Evolutionary conservation across 2,113 vertebrate genomes (phyloP), one percentile per base, ranked within the genome.

Genomic region (Scolopax mira): DNA sequence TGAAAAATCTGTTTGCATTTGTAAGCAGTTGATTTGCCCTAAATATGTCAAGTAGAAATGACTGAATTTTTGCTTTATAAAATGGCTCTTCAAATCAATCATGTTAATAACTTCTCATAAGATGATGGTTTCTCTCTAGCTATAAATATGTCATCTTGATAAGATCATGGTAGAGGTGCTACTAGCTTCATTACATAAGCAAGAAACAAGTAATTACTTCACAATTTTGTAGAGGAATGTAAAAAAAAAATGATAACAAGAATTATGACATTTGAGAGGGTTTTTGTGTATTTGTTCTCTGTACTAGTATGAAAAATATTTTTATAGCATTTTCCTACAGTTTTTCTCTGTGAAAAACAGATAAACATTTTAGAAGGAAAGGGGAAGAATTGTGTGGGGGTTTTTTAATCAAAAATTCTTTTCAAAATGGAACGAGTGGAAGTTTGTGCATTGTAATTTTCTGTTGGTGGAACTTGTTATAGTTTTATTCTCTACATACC

Each of bases 1-100:
- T 72, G 48, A 85, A 66, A 95, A 57, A 0, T 1, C 7, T 41
- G 11, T 54, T 85, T 88, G 19, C 54, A 77, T 88, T 95, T 89
- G 46, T 85, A 89, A 87, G 23, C 8, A 39, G 44, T 44, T 92
- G 79, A 92, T 91, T 88, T 93, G 78, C 79, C 74, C 91, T 87
- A 88, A 93, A 91, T 85, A 88, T 0, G 21, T 49, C 49, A 85
- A 73, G n/a, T 11, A 85, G 31, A 82, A 96, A 94, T 70, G 79
- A 77, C 58, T 87, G 52, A 82, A 58, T 82, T 88, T 88, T 94
- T 89, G 8, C 72, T 81, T 85, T 85, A 54, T 77, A 89, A 89
- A 93, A 95, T 46, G 74, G 18, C 33, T 85, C 44, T 88, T 91
- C 54, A 61, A 54, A 89, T 89, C 57, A 75, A 27, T 94, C 74